phyloP scores from a whole-genome alignment of 2,888 invertebrate species.

The Stratiomys singularior region DNA sequence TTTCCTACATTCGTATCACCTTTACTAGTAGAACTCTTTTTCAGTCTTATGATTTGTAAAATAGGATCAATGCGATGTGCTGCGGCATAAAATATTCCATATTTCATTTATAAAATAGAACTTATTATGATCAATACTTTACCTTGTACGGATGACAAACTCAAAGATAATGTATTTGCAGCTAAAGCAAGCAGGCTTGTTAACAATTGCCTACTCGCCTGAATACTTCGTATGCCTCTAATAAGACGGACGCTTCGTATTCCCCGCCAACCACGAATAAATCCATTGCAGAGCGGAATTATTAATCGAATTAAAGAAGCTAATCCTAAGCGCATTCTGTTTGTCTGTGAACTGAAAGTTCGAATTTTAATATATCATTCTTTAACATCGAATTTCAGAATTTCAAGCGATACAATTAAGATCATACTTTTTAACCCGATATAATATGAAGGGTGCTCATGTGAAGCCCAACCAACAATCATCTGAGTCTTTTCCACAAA shows the following conservation, averaged over 20 bases:
- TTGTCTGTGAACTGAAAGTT: slow-evolving; percentile 56
- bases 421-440: no score
- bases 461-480: no score
- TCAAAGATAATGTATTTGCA: slow-evolving; percentile 64
- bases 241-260: slow-evolving; percentile 62
- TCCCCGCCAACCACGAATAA: slow-evolving; percentile 61
- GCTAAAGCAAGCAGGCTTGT: slow-evolving; percentile 64
- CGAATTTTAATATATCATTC: background rate
- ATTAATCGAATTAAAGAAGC: slow-evolving; percentile 63
- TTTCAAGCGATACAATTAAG: no score
- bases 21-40: slow-evolving; percentile 54
- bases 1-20: background rate
- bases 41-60: slow-evolving; percentile 62
- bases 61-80: slow-evolving; percentile 62
- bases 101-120: no score
- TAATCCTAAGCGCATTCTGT: slow-evolving; percentile 61
- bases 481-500: no score
- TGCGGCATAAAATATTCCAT: slow-evolving; percentile 21
- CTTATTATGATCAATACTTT: slow-evolving; percentile 49
- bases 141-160: slow-evolving; percentile 64
- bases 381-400: no score
- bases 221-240: slow-evolving; percentile 59
- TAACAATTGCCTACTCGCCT: slow-evolving; percentile 61
- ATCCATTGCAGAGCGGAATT: slow-evolving; percentile 62
- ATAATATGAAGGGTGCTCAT: no score